These are phyloP conservation scores for Poecilia gillii DNA, from an alignment of 2,797 vertebrate genomes.

Conservation along the genomic window DNA sequence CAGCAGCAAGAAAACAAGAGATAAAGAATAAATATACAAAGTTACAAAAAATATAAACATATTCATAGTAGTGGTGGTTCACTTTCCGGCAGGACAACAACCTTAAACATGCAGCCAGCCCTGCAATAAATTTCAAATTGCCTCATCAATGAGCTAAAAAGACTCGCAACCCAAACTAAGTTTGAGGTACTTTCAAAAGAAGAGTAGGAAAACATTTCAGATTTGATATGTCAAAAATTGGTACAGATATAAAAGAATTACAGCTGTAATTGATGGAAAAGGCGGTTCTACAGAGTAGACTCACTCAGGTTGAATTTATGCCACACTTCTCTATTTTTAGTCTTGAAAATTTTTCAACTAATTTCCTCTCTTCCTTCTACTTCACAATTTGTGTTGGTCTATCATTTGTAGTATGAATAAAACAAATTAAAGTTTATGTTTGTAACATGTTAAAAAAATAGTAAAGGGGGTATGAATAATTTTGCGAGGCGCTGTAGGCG, in stretches of 20 bases:
- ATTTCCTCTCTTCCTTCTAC: background rate
- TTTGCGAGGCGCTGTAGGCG: constrained; percentile 32
- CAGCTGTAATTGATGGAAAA: background rate
- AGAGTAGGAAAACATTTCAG: background rate
- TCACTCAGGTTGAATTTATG: background rate
- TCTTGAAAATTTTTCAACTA: background rate
- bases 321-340: background rate
- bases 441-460: background rate
- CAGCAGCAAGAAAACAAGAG: background rate
- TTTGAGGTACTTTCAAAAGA: background rate
- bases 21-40: background rate
- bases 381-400: background rate
- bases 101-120: background rate
- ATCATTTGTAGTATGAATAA: background rate
- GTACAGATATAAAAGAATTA: background rate
- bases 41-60: background rate
- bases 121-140: background rate
- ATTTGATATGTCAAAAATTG: background rate
- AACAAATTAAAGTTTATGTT: background rate
- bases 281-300: background rate
- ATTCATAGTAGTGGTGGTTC: background rate
- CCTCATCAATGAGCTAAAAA: background rate
- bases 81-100: background rate
- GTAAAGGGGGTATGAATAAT: constrained; percentile 16
- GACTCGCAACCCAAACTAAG: background rate